phyloP scores from a whole-genome alignment of 2,113 vertebrate genomes.

The Colaptes auratus region DNA sequence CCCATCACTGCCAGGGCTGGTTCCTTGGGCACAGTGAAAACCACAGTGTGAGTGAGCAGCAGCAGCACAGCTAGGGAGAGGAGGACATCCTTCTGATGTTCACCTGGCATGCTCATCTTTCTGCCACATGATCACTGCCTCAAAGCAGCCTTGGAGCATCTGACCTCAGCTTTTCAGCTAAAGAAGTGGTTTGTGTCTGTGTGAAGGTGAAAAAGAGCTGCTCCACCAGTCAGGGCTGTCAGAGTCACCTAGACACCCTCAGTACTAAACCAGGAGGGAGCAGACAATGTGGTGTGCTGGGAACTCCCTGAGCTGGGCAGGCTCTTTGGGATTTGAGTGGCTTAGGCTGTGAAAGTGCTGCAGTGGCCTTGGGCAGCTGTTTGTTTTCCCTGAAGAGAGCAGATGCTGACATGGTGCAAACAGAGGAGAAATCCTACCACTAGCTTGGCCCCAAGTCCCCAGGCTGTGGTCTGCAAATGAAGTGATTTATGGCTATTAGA shows the following conservation, averaged over 20 bases:
- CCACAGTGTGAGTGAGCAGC: neutral
- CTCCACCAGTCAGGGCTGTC: neutral
- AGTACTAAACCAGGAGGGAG: neutral
- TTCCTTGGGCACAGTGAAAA: neutral
- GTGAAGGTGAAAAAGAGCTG: neutral
- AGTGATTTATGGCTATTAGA: constrained; percentile 12
- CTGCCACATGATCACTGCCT: neutral
- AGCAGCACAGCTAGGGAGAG: neutral
- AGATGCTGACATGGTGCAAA: constrained; percentile 35
- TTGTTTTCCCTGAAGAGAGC: constrained; percentile 18
- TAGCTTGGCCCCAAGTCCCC: neutral
- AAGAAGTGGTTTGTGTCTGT: neutral
- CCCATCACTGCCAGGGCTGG: neutral
- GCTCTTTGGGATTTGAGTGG: neutral
- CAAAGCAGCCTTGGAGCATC: neutral
- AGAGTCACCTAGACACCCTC: neutral
- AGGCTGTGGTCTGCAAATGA: constrained; percentile 7
- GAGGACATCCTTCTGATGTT: neutral
- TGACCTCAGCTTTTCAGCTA: neutral
- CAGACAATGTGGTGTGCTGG: neutral
- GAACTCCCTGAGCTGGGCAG: neutral
- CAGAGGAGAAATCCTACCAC: constrained; percentile 7
- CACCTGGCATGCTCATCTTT: neutral
- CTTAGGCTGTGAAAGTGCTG: constrained; percentile 12
- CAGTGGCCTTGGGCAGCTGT: constrained; percentile 41